phyloP scores from a whole-genome alignment of 2,888 invertebrate genomes.

The Ptychoptera contaminata region DNA sequence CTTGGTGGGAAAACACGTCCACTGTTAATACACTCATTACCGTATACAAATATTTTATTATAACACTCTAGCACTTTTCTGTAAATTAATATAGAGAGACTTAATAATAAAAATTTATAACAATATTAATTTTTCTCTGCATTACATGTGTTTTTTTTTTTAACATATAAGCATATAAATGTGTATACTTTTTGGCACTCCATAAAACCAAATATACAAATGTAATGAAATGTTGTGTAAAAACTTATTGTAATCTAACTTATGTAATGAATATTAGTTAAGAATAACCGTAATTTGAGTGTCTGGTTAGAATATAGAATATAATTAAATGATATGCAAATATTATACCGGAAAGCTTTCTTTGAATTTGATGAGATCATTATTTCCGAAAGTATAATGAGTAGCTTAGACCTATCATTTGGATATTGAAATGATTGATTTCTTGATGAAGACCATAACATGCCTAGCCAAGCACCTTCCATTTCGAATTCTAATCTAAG shows the following conservation, averaged over 20 bases:
- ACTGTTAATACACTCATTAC: constrained; percentile 12
- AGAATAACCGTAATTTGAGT: no score
- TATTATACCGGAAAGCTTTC: constrained; percentile 16
- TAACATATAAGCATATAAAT: no score
- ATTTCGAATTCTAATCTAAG: constrained; percentile 17
- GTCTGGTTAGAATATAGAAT: no score
- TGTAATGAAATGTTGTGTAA: no score
- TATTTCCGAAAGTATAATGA: constrained; percentile 18
- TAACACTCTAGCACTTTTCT: constrained; percentile 17
- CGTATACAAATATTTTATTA: constrained; percentile 17
- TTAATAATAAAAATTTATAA: neutral
- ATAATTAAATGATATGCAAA: neutral
- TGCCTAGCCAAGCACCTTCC: constrained; percentile 16
- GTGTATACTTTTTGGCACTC: no score
- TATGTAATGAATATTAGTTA: no score
- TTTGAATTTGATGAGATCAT: constrained; percentile 15
- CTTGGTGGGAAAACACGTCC: constrained; percentile 13
- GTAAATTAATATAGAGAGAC: constrained; percentile 1
- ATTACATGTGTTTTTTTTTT: no score
- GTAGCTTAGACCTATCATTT: constrained; percentile 15
- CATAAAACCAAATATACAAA: no score
- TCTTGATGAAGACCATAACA: constrained; percentile 14
- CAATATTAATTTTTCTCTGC: no score
- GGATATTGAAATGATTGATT: constrained; percentile 7
- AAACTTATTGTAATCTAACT: no score